A percentile compares a stretch with the other conserved stretches of the same genome.
These are phyloP conservation scores for Piezodorus guildinii DNA, from an alignment of 1,140 invertebrate species.

Conservation along the genomic window DNA sequence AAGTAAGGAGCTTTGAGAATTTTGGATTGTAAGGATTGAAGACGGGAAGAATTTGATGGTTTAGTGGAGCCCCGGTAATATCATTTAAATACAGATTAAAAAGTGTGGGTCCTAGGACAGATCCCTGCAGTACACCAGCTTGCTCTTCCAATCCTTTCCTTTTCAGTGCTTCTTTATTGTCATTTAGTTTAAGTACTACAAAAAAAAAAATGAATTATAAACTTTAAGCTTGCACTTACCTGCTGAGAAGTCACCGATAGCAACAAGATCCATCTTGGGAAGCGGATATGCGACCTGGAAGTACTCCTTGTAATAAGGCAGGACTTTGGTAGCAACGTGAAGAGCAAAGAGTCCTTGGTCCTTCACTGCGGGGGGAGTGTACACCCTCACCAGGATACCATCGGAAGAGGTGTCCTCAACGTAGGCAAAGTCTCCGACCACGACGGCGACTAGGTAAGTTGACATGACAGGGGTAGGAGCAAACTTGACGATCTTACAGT, in stretches of 20 bases:
- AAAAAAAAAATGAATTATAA: too few relatives aligned
- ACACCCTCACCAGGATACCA: conserved; percentile 78
- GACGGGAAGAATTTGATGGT: too few relatives aligned
- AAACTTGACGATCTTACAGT: conserved; percentile 59
- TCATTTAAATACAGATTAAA: too few relatives aligned
- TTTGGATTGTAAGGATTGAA: too few relatives aligned
- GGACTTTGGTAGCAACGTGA: conserved; percentile 68
- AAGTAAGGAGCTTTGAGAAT: too few relatives aligned
- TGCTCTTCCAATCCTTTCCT: too few relatives aligned
- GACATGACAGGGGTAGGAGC: conserved; percentile 89
- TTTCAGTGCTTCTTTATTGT: too few relatives aligned
- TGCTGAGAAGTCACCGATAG: conserved; percentile 81
- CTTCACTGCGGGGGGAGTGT: conserved; percentile 81
- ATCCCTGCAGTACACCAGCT: too few relatives aligned
- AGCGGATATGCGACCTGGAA: conserved; percentile 91
- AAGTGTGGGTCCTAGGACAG: too few relatives aligned
- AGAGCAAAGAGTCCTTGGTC: conserved; percentile 87
- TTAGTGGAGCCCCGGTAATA: too few relatives aligned
- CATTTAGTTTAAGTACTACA: too few relatives aligned
- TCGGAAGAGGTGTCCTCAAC: conserved; percentile 69
- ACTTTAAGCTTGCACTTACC: conserved; percentile 35
- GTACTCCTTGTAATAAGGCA: conserved; percentile 89
- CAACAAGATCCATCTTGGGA: conserved; percentile 91
- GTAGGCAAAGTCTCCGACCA: conserved; percentile 90
- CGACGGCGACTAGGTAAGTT: conserved; percentile 85